These are phyloP conservation scores for Clarias macrocephalus DNA, from an alignment of 2,113 vertebrate species.

Conservation along the genomic window DNA sequence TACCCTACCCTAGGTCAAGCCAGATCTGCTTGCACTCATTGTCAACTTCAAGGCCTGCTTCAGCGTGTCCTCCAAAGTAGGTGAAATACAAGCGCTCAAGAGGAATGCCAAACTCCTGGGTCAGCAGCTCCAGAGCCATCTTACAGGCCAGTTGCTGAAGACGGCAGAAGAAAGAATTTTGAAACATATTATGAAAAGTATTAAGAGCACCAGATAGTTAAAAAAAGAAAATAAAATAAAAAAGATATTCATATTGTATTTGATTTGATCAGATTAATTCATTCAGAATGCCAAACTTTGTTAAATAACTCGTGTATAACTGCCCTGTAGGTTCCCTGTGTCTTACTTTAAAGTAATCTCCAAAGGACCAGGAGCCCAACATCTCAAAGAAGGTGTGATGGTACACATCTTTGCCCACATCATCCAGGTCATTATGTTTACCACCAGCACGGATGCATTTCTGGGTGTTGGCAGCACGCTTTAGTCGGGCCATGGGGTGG, in stretches of 20 bases:
- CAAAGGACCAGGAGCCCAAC: conserved; percentile 98
- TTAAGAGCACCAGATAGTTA: background rate
- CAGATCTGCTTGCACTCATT: conserved; percentile 97
- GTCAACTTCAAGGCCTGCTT: conserved; percentile 89
- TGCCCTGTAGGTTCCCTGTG: background rate
- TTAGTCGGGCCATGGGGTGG: conserved; percentile 89
- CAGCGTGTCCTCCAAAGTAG: conserved; percentile 88
- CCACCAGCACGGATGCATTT: conserved; percentile 97
- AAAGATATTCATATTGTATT: background rate
- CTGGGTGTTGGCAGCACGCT: conserved; percentile 92
- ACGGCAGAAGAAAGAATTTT: conserved; percentile 27
- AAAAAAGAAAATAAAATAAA: background rate
- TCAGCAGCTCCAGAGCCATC: conserved; percentile 92
- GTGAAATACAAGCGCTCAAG: conserved; percentile 94
- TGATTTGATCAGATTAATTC: background rate
- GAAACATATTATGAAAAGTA: background rate
- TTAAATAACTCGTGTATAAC: background rate
- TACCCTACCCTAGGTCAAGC: conserved; percentile 89
- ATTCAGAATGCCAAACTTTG: background rate
- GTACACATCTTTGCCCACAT: conserved; percentile 97
- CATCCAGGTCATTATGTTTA: conserved; percentile 96
- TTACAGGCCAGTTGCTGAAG: conserved; percentile 90
- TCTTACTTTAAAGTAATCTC: conserved; percentile 96
- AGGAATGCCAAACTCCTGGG: conserved; percentile 90
- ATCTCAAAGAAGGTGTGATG: conserved; percentile 99